Evolutionary conservation across 2,113 vertebrate genomes (phyloP).

Genomic region (Calyptommatus sinebrachiatus): DNA sequence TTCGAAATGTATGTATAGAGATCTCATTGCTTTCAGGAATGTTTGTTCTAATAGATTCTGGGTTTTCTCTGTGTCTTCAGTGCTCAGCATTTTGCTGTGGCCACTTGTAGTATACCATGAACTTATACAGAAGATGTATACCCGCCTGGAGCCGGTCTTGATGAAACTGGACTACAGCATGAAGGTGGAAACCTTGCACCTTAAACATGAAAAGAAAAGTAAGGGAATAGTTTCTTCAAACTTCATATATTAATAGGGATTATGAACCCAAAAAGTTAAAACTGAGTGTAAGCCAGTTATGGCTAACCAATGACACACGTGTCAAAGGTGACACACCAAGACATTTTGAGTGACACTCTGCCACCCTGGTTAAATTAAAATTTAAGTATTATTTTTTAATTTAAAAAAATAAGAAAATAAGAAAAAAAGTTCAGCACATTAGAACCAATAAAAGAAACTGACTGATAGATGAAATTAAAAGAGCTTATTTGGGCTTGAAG

Average conservation of each 20-base stretch:
- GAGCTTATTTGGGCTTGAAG: no score
- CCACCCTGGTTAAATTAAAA: no score
- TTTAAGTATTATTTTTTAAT: no score
- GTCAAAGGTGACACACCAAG: no score
- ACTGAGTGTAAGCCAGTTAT: background rate
- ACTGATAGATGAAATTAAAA: no score
- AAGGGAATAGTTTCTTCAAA: constrained; percentile 61
- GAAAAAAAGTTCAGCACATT: no score
- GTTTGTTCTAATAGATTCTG: constrained; percentile 15
- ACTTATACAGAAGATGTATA: constrained; percentile 98
- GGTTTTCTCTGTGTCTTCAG: constrained; percentile 64
- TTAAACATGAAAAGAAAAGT: constrained; percentile 95
- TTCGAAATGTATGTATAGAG: background rate
- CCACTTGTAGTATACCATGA: constrained; percentile 97
- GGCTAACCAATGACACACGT: no score
- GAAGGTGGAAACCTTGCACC: constrained; percentile 90
- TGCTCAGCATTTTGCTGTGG: constrained; percentile 94
- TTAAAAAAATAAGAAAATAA: no score
- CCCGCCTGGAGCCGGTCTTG: constrained; percentile 90
- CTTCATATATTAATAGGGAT: background rate
- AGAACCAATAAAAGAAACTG: no score
- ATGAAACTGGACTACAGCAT: constrained; percentile 99
- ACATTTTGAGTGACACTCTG: no score
- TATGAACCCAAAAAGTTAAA: background rate
- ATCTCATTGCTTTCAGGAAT: background rate